These are phyloP conservation scores for Morpho helenor DNA, from an alignment of 2,888 invertebrate species.

Conservation along the genomic window DNA sequence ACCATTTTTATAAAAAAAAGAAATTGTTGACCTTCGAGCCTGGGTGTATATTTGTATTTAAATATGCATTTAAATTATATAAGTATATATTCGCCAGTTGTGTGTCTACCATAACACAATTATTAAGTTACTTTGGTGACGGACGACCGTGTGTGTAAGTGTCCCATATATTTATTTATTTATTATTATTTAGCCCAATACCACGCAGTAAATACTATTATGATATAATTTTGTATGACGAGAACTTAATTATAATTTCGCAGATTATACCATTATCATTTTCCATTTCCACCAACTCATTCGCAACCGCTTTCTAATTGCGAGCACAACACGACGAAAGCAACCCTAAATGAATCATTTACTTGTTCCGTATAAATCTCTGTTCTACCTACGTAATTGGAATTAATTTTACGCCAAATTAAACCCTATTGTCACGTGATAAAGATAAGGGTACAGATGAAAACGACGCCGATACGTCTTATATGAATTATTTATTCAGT, in stretches of 20 bases:
- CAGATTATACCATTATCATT: conserved; percentile 1
- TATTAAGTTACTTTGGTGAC: too few species aligned
- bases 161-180: too few species aligned
- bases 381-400: conserved; percentile 14
- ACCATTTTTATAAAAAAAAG: too few species aligned
- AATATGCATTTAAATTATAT: too few species aligned
- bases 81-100: too few species aligned
- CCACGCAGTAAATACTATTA: too few species aligned
- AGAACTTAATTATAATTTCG: conserved; percentile 8
- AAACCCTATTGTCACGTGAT: conserved; percentile 31
- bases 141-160: too few species aligned
- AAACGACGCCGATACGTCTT: conserved; percentile 60
- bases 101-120: too few species aligned
- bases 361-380: conserved; percentile 25
- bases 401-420: conserved; percentile 16
- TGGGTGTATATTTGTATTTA: too few species aligned
- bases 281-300: conserved; percentile 14
- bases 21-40: too few species aligned
- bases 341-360: conserved; percentile 27
- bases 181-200: too few species aligned
- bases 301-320: conserved; percentile 24
- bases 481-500: conserved; percentile 75
- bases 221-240: conserved; percentile 3
- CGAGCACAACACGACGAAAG: conserved; percentile 24
- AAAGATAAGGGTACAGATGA: conserved; percentile 24